These are phyloP conservation scores for Brachycybe producta DNA, from an alignment of 2,888 invertebrate genomes.

Conservation along the genomic window DNA sequence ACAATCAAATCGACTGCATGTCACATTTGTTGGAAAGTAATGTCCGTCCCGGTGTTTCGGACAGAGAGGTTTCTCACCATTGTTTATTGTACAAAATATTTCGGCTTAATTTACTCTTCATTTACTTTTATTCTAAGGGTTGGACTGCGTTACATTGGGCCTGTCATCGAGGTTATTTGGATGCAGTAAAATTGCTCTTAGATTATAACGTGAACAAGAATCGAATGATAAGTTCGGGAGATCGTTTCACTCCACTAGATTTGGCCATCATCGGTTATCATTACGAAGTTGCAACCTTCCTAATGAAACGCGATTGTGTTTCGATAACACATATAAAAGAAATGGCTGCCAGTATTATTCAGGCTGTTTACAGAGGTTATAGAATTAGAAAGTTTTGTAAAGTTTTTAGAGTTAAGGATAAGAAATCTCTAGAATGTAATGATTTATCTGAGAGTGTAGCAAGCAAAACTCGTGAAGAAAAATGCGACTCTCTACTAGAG, in stretches of 20 bases:
- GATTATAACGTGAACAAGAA: constrained; percentile 28
- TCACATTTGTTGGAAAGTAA: constrained; percentile 34
- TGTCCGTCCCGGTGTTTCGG: constrained; percentile 31
- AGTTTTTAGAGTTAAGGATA: too few relatives aligned
- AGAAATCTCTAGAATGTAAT: too few relatives aligned
- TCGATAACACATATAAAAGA: constrained; percentile 35
- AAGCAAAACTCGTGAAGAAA: too few relatives aligned
- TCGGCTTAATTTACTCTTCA: background rate
- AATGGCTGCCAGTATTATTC: constrained; percentile 34
- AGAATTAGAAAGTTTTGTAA: background rate
- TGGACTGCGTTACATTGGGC: constrained; percentile 36
- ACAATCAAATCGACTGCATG: constrained; percentile 35
- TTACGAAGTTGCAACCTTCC: constrained; percentile 33
- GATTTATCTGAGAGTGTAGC: too few relatives aligned
- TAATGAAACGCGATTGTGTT: constrained; percentile 34
- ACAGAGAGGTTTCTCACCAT: constrained; percentile 29
- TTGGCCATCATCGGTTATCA: constrained; percentile 35
- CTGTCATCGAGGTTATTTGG: constrained; percentile 33
- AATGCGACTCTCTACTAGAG: too few relatives aligned
- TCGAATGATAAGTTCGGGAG: constrained; percentile 10
- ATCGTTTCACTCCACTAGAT: constrained; percentile 34
- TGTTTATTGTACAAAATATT: background rate
- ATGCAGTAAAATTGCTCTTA: constrained; percentile 33
- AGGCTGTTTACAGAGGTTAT: constrained; percentile 24
- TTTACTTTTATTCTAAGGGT: constrained; percentile 26